Conservation (phyloP, 2,888 invertebrate species). For the Periphyllus acericola region DNA sequence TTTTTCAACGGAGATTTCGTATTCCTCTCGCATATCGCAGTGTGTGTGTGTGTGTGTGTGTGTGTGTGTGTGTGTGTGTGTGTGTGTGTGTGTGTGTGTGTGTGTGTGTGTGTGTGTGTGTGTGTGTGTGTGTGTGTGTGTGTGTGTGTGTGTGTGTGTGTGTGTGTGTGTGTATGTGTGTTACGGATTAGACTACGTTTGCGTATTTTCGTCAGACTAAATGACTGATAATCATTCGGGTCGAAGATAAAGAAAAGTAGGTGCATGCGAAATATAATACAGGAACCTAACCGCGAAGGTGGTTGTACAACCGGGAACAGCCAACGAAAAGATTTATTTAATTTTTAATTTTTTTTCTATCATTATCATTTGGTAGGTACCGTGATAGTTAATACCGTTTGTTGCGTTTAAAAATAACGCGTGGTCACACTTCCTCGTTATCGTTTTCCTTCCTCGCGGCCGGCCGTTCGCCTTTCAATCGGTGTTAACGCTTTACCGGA, state of each 20-base stretch:
- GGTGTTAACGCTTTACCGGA: background rate
- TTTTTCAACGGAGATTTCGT: background rate
- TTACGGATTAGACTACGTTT: background rate
- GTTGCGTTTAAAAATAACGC: too few species aligned
- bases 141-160: too few species aligned
- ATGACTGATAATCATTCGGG: background rate
- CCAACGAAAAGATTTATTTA: background rate
- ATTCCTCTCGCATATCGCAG: slow-evolving; percentile 8
- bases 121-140: too few species aligned
- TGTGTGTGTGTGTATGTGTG: background rate
- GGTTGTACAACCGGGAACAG: background rate
- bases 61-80: too few species aligned
- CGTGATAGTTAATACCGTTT: too few species aligned
- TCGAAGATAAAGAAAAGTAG: background rate
- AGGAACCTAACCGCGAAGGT: background rate
- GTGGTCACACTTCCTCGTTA: background rate
- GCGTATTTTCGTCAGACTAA: background rate
- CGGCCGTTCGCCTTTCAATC: background rate
- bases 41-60: too few species aligned
- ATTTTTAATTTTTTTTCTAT: background rate
- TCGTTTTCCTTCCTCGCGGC: background rate
- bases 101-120: too few species aligned
- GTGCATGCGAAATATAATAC: too few species aligned
- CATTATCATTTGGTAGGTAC: background rate
- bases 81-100: too few species aligned